Conservation (phyloP, 2,888 invertebrate genomes). For the Ophion ventricosus region DNA sequence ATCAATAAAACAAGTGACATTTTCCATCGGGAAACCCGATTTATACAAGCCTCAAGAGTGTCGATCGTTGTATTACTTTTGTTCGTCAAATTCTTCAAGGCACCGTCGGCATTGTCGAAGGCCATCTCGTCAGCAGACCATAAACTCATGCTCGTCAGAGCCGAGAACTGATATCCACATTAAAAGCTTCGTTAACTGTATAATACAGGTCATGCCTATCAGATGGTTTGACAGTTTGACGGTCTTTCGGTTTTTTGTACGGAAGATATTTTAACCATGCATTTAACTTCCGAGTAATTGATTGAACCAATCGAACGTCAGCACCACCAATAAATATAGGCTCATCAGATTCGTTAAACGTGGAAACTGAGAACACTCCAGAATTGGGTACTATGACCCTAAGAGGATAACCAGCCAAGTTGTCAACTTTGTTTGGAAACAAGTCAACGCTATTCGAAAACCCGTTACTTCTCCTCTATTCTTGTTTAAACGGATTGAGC, state of each 20-base stretch:
- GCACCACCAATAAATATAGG: not conserved
- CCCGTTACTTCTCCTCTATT: slow-evolving; percentile 32
- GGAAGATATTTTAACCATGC: not conserved
- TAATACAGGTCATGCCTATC: not conserved
- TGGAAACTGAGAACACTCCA: slow-evolving; percentile 19
- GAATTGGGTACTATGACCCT: not conserved
- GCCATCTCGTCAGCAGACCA: slow-evolving; percentile 13
- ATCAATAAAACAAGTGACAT: slow-evolving; percentile 47
- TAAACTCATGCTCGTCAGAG: slow-evolving; percentile 57
- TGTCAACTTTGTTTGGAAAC: slow-evolving; percentile 67
- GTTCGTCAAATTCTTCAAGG: slow-evolving; percentile 32
- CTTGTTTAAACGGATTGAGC: slow-evolving; percentile 66
- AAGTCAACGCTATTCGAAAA: slow-evolving; percentile 13
- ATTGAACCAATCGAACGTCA: not conserved
- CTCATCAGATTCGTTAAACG: not conserved
- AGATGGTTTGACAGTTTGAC: too few species aligned
- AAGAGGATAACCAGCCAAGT: slow-evolving; percentile 68
- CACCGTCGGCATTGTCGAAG: slow-evolving; percentile 18
- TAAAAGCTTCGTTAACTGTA: not conserved
- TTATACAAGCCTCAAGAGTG: not conserved
- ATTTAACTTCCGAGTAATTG: not conserved
- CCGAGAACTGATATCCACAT: not conserved
- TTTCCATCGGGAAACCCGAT: slow-evolving; percentile 11
- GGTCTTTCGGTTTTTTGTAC: not conserved
- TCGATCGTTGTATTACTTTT: slow-evolving; percentile 18